Evolutionary conservation across 2,113 vertebrate species (phyloP), one percentile per base, ranked within the genome.

Genomic region (Lagenorhynchus albirostris): DNA sequence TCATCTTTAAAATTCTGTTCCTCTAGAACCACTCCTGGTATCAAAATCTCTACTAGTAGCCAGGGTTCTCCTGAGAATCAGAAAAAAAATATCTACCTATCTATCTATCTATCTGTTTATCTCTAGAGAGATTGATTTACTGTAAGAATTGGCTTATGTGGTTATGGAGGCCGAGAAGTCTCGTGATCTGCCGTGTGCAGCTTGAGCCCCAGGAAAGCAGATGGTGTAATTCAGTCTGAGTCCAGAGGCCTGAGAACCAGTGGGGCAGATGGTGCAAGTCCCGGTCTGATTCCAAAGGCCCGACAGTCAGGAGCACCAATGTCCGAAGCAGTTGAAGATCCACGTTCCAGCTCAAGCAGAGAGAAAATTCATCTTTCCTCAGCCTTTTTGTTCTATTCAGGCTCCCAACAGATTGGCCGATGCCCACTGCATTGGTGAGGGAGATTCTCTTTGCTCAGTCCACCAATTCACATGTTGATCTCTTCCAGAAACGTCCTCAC

Each of bases 41-140:
- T 41, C 26, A 29, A 44, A 71, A 47, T 47, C 53, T n/a, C 65
- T 36, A n/a, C 50, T 29, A 70, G 63, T 58, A n/a, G 18, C 76
- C 62, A n/a, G 53, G 15, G 76, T 82, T 82, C 79, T 60, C n/a
- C 89, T 25, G 50, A 68, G 31, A 71, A 71, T 36, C 89, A 47
- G 31, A 21, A n/a, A 4, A 13, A 21, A 20, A n/a, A 53, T 13
- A 29, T 12, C 20, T 25, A 21, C 0, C 55, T 58, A 21, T 20
- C 55, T 55, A 21, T 7, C 55, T 55, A 55, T 55, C 18, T 55
- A 55, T 55, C 55, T 55, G 31, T 47, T 26, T 31, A 20, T 76
- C 73, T 33, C 5, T 18, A 77, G 0, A 50, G 10, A 77, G 31
- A 8, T 4, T 53, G 74, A 36, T 14, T 55, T n/a, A 14, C 31